These are phyloP conservation scores for Rhagonycha fulva DNA, from an alignment of 2,888 invertebrate genomes.

Conservation along the genomic window DNA sequence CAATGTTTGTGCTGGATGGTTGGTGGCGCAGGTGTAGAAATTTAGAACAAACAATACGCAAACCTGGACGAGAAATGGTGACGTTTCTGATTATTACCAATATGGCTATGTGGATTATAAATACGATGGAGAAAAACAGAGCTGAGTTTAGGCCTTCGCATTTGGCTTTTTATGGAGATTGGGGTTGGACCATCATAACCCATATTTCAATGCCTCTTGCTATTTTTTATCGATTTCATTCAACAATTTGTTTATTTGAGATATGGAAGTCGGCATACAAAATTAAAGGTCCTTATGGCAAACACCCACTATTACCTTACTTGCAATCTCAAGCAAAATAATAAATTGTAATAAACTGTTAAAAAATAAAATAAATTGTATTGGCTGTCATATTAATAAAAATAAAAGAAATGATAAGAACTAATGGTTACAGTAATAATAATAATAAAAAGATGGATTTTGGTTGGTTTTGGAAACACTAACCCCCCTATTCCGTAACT, in stretches of 20 bases:
- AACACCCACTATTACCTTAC: conserved; percentile 21
- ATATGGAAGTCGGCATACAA: conserved; percentile 92
- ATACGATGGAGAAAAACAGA: conserved; percentile 81
- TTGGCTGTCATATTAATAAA: no score
- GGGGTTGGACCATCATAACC: conserved; percentile 91
- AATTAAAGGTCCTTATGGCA: conserved; percentile 56
- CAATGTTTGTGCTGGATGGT: conserved; percentile 75
- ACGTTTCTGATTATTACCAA: conserved; percentile 82
- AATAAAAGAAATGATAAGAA: no score
- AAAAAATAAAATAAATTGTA: neutral
- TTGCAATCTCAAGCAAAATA: conserved; percentile 1
- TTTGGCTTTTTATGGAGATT: conserved; percentile 79
- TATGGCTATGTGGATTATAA: conserved; percentile 86
- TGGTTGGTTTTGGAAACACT: no score
- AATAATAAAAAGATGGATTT: no score
- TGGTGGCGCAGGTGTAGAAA: conserved; percentile 77
- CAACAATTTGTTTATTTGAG: conserved; percentile 89
- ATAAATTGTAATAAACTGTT: neutral
- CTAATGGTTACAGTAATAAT: no score
- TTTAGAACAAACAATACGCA: conserved; percentile 69
- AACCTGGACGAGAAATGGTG: conserved; percentile 84
- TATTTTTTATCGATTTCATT: conserved; percentile 89
- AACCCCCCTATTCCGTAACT: no score
- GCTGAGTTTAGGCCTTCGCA: conserved; percentile 84
- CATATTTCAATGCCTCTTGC: conserved; percentile 88